Percentiles rank a stretch among this genome's conserved stretches.
phyloP scores from a whole-genome alignment of 2,113 vertebrate genomes.

The Amia ocellicauda region DNA sequence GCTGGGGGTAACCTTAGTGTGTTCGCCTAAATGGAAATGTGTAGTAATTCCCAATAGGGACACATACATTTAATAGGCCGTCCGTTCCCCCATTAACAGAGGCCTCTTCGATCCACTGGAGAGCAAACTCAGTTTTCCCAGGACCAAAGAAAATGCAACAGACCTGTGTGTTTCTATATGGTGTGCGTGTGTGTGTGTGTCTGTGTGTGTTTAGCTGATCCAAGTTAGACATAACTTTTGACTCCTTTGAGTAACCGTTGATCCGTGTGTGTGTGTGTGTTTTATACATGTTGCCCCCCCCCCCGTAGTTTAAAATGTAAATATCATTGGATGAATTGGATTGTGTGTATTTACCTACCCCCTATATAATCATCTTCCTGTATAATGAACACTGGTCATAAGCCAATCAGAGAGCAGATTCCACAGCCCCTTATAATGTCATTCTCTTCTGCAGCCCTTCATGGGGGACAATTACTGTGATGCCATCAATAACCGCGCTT shows the following conservation, averaged over 20 bases:
- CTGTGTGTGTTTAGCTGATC: constrained; percentile 13
- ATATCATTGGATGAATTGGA: too few relatives aligned
- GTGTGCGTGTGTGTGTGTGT: constrained; percentile 26
- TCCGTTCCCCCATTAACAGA: constrained; percentile 37
- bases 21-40: constrained; percentile 31
- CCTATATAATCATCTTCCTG: too few relatives aligned
- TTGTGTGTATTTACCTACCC: too few relatives aligned
- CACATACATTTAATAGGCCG: constrained; percentile 35
- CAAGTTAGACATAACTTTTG: neutral
- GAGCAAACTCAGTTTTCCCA: constrained; percentile 34
- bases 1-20: constrained; percentile 16
- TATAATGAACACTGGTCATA: too few relatives aligned
- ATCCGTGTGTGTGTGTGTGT: neutral
- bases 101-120: constrained; percentile 28
- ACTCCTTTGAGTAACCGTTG: constrained; percentile 8
- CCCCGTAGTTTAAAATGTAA: too few relatives aligned
- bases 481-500: constrained; percentile 92
- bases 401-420: too few relatives aligned
- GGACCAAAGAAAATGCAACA: constrained; percentile 24
- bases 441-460: constrained; percentile 72
- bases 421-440: neutral
- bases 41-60: constrained; percentile 25
- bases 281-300: too few relatives aligned
- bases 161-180: constrained; percentile 30
- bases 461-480: constrained; percentile 98